Conservation (phyloP, 2,113 vertebrate species). For the Xenus cinereus region DNA sequence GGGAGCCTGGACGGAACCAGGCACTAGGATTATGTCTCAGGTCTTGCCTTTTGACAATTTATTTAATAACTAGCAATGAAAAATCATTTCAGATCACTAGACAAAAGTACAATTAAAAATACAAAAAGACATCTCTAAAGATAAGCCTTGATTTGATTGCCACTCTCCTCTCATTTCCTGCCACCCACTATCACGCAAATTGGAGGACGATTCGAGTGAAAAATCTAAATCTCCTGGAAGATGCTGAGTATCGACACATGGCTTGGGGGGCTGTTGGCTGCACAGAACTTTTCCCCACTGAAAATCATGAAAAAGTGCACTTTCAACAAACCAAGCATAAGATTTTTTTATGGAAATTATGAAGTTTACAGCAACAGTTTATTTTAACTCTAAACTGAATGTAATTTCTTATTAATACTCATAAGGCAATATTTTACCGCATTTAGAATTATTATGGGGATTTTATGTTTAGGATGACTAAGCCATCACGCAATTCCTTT, state of each 20-base stretch:
- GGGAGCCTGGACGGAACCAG: background rate
- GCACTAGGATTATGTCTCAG: background rate
- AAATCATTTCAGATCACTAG: background rate
- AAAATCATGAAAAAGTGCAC: background rate
- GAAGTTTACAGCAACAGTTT: background rate
- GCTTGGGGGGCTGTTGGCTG: background rate
- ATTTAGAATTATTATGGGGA: background rate
- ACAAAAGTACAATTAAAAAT: background rate
- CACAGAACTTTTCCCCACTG: background rate
- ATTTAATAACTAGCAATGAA: background rate
- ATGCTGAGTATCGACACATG: background rate
- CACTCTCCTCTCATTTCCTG: background rate
- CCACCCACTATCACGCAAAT: background rate
- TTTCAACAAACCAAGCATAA: background rate
- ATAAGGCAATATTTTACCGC: constrained; percentile 3
- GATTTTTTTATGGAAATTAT: background rate
- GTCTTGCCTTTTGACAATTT: background rate
- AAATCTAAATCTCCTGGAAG: background rate
- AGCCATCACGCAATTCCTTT: background rate
- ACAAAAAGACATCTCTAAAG: background rate
- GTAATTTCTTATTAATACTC: background rate
- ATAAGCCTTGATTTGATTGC: background rate
- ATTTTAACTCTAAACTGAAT: background rate
- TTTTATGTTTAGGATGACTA: constrained; percentile 29
- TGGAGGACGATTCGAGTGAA: background rate